Evolutionary conservation across 2,797 vertebrate genomes (phyloP).

Genomic region (Lagothrix lagotricha): DNA sequence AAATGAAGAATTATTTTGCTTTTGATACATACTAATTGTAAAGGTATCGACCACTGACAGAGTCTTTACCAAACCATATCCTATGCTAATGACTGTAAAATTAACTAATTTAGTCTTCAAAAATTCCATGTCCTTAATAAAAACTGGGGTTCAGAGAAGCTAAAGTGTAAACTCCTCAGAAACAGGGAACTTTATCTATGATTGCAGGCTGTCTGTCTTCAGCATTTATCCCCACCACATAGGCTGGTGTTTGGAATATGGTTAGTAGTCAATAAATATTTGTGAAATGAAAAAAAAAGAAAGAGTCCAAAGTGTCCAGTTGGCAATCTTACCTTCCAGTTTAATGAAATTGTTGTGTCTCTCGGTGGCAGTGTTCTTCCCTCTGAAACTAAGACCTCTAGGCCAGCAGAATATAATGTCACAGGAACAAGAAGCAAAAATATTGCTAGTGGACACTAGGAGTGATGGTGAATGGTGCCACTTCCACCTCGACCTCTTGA

Average conservation of each 20-base stretch:
- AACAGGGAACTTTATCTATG: not conserved
- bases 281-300: not conserved
- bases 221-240: not conserved
- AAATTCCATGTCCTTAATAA: constrained; percentile 26
- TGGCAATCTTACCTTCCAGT: no score
- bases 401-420: no score
- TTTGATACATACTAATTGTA: constrained; percentile 19
- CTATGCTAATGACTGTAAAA: constrained; percentile 20
- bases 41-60: not conserved
- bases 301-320: no score
- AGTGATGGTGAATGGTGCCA: no score
- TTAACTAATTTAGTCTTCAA: constrained; percentile 7
- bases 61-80: not conserved
- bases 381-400: no score
- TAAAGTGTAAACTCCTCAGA: not conserved
- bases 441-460: no score
- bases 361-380: no score
- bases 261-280: not conserved
- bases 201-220: not conserved
- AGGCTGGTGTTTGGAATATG: not conserved
- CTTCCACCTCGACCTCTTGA: no score
- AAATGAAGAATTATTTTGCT: constrained; percentile 35
- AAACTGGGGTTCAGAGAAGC: not conserved
- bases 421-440: no score
- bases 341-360: no score